A percentile compares a stretch with the other conserved stretches of the same genome.
These are phyloP conservation scores for Popillia japonica DNA, from an alignment of 1,140 invertebrate genomes.

Conservation along the genomic window DNA sequence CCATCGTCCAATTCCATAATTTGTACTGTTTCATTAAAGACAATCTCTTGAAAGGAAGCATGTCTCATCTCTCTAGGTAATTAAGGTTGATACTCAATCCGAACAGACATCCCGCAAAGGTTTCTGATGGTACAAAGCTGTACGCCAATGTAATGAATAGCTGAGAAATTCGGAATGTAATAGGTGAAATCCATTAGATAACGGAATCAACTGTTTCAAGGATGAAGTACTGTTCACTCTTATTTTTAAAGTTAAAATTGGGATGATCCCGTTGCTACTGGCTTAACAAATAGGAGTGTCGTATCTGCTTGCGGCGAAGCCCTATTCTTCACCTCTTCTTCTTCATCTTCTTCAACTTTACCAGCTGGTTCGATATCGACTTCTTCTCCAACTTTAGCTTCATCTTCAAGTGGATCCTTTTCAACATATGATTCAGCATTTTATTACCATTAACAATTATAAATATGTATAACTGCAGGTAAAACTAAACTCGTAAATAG, in stretches of 20 bases:
- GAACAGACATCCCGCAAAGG: constrained; percentile 94
- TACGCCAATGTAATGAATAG: constrained; percentile 94
- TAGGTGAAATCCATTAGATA: constrained; percentile 99
- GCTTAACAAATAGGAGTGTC: constrained; percentile 91
- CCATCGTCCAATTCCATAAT: constrained; percentile 95
- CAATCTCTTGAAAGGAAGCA: constrained; percentile 78
- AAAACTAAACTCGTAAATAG: constrained; percentile 66
- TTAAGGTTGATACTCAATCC: constrained; percentile 93
- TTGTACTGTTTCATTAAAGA: constrained; percentile 99
- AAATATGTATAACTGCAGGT: constrained; percentile 66
- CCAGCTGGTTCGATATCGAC: constrained; percentile 68
- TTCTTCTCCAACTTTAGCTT: constrained; percentile 74
- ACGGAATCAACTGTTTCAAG: constrained; percentile 94
- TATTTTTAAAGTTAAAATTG: constrained; percentile 93
- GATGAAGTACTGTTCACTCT: constrained; percentile 88
- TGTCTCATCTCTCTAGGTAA: constrained; percentile 87
- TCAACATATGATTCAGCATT: constrained; percentile 71
- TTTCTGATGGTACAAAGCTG: constrained; percentile 93
- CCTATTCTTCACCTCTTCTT: constrained; percentile 74
- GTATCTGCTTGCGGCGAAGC: constrained; percentile 94
- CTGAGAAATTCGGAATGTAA: constrained; percentile 97
- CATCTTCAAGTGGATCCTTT: constrained; percentile 80
- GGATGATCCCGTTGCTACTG: constrained; percentile 68
- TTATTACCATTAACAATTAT: constrained; percentile 68
- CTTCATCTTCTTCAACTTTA: constrained; percentile 71